Base-by-base conservation (phyloP, 2,113 vertebrate genomes). In the Oxyruncus cristatus region DNA sequence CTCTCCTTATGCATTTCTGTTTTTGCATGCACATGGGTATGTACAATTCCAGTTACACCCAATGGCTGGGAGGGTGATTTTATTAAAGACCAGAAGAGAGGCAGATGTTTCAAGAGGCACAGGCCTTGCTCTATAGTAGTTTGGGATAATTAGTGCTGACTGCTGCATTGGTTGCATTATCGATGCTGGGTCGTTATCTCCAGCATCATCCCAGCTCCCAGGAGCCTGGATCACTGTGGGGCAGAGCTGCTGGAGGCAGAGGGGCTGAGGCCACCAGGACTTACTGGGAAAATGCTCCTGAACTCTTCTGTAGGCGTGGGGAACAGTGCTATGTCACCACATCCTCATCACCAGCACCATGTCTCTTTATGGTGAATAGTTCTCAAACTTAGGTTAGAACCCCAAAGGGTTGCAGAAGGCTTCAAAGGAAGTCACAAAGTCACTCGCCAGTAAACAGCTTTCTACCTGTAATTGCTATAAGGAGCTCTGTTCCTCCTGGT, bases 401-500 rank as follows among this genome's bases (percentile, higher is more conserved):
- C 72, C 92, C 76, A 92, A 63, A 91, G 86, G 80, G 33, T 50
- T 61, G 76, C 86, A 87, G 20, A 88, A 86, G 32, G 56, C 91
- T 96, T 97, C 93, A 95, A 96, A 96, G 94, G 79, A 73, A 95
- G 75, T 92, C 91, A 68, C 66, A 56, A 73, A 93, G 91, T 91
- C 87, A 81, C 83, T 84, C 50, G 24, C 27, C 39, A 88, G 92
- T 91, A 83, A 88, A 84, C n/a, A 96, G 50, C 89, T 68, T 97
- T 97, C 65, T 67, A 10, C 86, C 52, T 67, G n/a, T 89, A 91
- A 92, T 92, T 91, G 93, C 80, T 84, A 0, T 83, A 33, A 89
- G 90, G 82, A 81, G 27, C 81, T 92, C 76, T 86, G 39, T 77
- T 90, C 73, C 89, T 97, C 83, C 27, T 67, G 3, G 33, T 91